These are phyloP conservation scores for Tenualosa ilisha DNA, from an alignment of 2,797 vertebrate genomes.

Conservation along the genomic window DNA sequence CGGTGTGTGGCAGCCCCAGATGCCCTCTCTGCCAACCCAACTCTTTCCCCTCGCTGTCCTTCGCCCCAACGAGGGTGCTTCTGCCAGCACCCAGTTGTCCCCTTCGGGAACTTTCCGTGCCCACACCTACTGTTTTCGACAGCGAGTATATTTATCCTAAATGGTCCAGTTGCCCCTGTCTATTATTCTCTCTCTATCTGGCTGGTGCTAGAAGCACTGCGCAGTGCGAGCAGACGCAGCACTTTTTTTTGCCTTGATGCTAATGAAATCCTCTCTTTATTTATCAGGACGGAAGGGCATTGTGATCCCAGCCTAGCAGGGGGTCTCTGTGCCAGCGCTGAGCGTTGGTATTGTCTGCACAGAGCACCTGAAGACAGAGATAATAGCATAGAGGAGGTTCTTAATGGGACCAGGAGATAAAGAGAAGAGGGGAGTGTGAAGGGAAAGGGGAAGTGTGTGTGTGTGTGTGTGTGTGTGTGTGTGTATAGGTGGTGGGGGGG, in stretches of 20 bases:
- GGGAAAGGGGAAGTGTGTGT: not conserved
- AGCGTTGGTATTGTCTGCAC: not conserved
- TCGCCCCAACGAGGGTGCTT: not conserved
- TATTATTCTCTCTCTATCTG: not conserved
- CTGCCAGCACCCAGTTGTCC: not conserved
- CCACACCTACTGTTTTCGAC: not conserved
- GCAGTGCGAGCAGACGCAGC: not conserved
- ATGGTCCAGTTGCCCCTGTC: not conserved
- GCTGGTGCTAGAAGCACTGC: not conserved
- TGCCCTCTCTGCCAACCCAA: not conserved
- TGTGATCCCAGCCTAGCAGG: not conserved
- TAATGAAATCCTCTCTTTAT: slow-evolving; percentile 21
- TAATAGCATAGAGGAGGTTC: not conserved
- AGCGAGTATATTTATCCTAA: not conserved
- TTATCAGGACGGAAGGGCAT: not conserved
- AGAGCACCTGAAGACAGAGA: not conserved
- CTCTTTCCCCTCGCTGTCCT: not conserved
- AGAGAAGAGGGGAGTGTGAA: slow-evolving; percentile 30
- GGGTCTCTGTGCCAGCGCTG: not conserved
- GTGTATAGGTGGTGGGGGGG: too few species aligned
- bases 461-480: too few species aligned
- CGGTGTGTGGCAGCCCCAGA: not conserved
- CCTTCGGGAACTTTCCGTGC: not conserved
- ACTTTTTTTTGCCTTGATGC: not conserved
- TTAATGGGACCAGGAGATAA: not conserved